Conservation (phyloP, 2,888 invertebrate genomes). For the Bellardia bayeri region DNA sequence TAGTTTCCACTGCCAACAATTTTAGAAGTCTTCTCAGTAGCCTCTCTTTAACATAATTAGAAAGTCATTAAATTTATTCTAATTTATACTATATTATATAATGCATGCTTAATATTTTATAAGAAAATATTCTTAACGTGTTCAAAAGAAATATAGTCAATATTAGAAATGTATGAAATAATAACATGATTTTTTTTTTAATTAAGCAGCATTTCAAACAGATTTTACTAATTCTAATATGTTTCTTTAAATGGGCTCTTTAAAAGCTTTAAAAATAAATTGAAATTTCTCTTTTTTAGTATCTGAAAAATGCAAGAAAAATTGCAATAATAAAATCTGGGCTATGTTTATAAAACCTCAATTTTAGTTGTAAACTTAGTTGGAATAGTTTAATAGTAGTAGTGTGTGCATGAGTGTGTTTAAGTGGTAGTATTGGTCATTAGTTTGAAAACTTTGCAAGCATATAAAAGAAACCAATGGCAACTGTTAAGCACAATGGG, state of each 20-base stretch:
- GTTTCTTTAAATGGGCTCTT: background rate
- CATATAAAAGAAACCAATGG: conserved; percentile 5
- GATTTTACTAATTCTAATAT: background rate
- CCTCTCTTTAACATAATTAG: too few species aligned
- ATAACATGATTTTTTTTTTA: background rate
- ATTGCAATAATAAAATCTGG: conserved; percentile 38
- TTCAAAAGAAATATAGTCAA: too few species aligned
- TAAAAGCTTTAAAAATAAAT: conserved; percentile 25
- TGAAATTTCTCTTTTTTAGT: conserved; percentile 1
- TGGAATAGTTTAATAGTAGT: background rate
- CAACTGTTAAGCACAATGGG: conserved; percentile 5
- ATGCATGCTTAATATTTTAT: too few species aligned
- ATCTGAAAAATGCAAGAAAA: conserved; percentile 17
- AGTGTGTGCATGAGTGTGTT: background rate
- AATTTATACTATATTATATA: too few species aligned
- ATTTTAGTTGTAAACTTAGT: conserved; percentile 43
- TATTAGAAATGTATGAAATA: conserved; percentile 1
- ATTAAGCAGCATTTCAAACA: background rate
- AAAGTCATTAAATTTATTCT: too few species aligned
- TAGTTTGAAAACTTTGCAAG: conserved; percentile 19
- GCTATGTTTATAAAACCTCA: conserved; percentile 52
- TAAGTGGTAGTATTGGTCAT: background rate
- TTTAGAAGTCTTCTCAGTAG: too few species aligned
- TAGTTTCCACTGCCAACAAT: too few species aligned
- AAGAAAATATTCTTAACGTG: too few species aligned